Evolutionary conservation across 2,113 vertebrate genomes (phyloP).

Genomic region (Forbesichthys papilliferus): DNA sequence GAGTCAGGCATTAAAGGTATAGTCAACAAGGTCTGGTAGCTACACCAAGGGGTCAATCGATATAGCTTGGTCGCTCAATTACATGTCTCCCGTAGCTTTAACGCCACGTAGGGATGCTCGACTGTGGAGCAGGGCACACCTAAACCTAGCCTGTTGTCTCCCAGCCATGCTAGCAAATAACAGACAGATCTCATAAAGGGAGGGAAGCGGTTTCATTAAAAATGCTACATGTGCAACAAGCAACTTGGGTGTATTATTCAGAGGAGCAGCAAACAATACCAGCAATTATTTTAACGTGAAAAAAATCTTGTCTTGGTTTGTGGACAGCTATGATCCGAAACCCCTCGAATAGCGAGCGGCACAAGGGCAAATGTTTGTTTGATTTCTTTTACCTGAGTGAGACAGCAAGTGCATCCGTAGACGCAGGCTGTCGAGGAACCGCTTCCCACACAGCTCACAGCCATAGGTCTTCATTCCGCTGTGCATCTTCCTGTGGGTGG

Average conservation of each 20-base stretch:
- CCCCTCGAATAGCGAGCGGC: neutral
- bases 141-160: no score
- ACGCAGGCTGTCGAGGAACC: slow-evolving; percentile 96
- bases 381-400: slow-evolving; percentile 87
- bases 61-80: no score
- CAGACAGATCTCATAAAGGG: no score
- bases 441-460: slow-evolving; percentile 96
- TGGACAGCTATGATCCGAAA: neutral
- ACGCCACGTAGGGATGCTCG: no score
- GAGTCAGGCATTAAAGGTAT: slow-evolving; percentile 59
- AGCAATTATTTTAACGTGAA: neutral
- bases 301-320: neutral
- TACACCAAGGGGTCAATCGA: no score
- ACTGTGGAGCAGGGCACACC: no score
- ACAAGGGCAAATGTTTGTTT: neutral
- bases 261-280: neutral
- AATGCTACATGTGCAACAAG: no score
- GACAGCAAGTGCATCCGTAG: slow-evolving; percentile 99
- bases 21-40: neutral
- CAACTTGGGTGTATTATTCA: neutral
- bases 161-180: no score
- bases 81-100: no score
- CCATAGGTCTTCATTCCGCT: slow-evolving; percentile 98
- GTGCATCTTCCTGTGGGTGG: slow-evolving; percentile 91
- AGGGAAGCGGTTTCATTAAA: no score